These are phyloP conservation scores for Lordiphosa stackelbergi DNA, from an alignment of 1,140 invertebrate genomes.

Conservation along the genomic window DNA sequence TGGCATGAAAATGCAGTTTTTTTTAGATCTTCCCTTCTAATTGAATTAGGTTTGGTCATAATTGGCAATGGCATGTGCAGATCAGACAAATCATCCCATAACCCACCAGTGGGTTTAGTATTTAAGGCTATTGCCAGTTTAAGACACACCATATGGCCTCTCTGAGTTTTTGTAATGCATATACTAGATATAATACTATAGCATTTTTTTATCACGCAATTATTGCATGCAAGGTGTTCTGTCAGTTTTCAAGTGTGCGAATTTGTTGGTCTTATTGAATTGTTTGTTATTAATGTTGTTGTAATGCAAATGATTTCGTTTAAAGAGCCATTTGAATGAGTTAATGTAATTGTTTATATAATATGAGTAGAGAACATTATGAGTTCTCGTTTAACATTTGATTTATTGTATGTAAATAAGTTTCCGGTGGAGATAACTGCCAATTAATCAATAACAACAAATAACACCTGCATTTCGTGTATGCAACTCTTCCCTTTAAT, in stretches of 20 bases:
- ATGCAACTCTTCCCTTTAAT: too few species aligned
- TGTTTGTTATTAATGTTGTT: slow-evolving; percentile 9
- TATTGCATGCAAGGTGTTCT: slow-evolving; percentile 11
- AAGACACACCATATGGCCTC: too few species aligned
- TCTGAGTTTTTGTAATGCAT: neutral
- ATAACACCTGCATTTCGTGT: too few species aligned
- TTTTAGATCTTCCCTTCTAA: slow-evolving; percentile 26
- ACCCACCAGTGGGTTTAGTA: too few species aligned
- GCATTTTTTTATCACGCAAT: slow-evolving; percentile 1
- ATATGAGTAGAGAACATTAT: slow-evolving; percentile 33
- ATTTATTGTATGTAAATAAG: slow-evolving; percentile 35
- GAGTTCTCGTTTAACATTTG: slow-evolving; percentile 21
- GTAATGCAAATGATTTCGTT: slow-evolving; percentile 26
- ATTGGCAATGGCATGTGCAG: neutral
- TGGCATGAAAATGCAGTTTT: slow-evolving; percentile 53
- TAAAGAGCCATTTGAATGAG: slow-evolving; percentile 38
- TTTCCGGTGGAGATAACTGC: slow-evolving; percentile 36
- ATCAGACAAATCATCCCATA: too few species aligned
- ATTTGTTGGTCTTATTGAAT: slow-evolving; percentile 17
- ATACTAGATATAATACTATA: slow-evolving; percentile 8
- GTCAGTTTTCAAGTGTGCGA: slow-evolving; percentile 45
- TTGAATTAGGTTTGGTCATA: slow-evolving; percentile 40
- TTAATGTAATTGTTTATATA: slow-evolving; percentile 26
- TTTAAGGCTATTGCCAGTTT: too few species aligned
- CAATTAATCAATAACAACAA: neutral